Percentiles rank a stretch among this genome's conserved stretches.
Evolutionary conservation across 2,888 invertebrate genomes (phyloP).

Genomic region (Diarsia brunnea): DNA sequence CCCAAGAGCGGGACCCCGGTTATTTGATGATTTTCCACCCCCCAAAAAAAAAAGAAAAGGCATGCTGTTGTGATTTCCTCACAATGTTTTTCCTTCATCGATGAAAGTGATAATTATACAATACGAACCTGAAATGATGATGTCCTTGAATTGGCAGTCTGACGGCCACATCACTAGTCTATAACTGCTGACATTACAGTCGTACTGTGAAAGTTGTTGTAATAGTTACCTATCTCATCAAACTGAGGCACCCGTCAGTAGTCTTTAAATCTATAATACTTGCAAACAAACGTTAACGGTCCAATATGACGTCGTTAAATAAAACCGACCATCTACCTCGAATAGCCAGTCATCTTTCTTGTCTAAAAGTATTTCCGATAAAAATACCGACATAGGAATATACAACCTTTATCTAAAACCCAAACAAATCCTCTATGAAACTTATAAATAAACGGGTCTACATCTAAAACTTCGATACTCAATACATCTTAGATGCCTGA

Average conservation of each 20-base stretch:
- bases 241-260: background rate
- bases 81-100: too few species aligned
- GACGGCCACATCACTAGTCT: too few species aligned
- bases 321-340: background rate
- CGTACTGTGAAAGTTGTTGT: background rate
- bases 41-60: too few species aligned
- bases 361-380: slow-evolving; percentile 2
- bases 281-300: background rate
- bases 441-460: slow-evolving; percentile 50
- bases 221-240: background rate
- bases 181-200: too few species aligned
- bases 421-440: slow-evolving; percentile 39
- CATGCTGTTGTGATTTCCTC: too few species aligned
- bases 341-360: background rate
- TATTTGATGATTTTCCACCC: too few species aligned
- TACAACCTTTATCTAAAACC: slow-evolving; percentile 34
- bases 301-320: background rate
- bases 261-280: background rate
- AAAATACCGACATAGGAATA: slow-evolving; percentile 4
- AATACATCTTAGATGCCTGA: slow-evolving; percentile 60
- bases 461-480: slow-evolving; percentile 37
- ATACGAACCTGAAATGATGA: too few species aligned
- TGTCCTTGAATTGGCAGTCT: too few species aligned
- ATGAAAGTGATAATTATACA: too few species aligned
- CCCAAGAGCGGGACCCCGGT: too few species aligned